phyloP scores from a whole-genome alignment of 1,140 invertebrate genomes.

The Brachionus plicatilis region DNA sequence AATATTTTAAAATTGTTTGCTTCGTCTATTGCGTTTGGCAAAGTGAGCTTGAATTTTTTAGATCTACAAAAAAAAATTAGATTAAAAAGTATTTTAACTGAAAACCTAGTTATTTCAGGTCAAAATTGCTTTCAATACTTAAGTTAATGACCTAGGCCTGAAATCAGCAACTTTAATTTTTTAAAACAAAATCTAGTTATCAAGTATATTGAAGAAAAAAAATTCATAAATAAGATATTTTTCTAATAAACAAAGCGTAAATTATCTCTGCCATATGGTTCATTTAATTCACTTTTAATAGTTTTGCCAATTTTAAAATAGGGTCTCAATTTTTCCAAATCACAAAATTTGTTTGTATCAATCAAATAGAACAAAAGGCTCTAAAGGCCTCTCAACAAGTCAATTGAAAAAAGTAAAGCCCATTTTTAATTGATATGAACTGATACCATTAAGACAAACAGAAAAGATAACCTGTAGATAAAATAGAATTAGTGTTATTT shows the following conservation, averaged over 20 bases:
- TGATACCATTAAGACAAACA: background rate
- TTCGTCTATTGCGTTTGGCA: background rate
- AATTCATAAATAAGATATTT: background rate
- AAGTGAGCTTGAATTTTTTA: slow-evolving; percentile 17
- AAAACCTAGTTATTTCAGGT: background rate
- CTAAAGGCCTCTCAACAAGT: background rate
- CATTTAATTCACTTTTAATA: background rate
- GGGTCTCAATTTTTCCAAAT: background rate
- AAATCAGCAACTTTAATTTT: background rate
- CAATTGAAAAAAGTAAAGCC: background rate
- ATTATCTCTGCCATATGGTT: background rate
- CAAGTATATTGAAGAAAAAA: background rate
- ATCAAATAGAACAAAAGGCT: background rate
- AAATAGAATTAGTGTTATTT: background rate
- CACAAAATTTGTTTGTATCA: background rate
- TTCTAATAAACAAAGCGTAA: slow-evolving; percentile 3
- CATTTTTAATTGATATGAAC: background rate
- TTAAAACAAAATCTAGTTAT: background rate
- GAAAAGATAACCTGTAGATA: slow-evolving; percentile 23
- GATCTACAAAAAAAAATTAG: slow-evolving; percentile 17
- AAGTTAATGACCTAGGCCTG: background rate
- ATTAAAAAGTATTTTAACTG: background rate
- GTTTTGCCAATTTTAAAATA: background rate
- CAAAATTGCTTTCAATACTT: background rate
- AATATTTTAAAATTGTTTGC: slow-evolving; percentile 8